A percentile compares a stretch with the other conserved stretches of the same genome.
Conservation (phyloP, 2,888 invertebrate species). For the Spilosoma lubricipeda region DNA sequence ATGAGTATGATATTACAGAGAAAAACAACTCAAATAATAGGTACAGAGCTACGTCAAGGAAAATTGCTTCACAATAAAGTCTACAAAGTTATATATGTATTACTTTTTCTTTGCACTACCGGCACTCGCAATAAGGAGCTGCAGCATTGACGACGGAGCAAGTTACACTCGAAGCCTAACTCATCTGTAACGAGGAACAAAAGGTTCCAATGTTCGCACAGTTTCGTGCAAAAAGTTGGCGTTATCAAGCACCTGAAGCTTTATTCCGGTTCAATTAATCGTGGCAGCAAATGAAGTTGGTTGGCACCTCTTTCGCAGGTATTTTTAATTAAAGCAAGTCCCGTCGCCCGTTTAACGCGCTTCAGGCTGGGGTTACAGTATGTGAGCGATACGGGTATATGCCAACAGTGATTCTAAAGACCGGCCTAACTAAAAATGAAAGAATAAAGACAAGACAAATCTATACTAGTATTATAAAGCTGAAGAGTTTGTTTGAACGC, state of each 20-base stretch:
- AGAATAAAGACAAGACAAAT: neutral
- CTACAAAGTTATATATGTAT: neutral
- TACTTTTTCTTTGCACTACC: neutral
- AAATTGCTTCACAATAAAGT: neutral
- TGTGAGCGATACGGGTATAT: slow-evolving; percentile 24
- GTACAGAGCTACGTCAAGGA: neutral
- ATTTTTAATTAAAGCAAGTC: slow-evolving; percentile 75
- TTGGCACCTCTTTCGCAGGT: slow-evolving; percentile 65
- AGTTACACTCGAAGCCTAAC: slow-evolving; percentile 32
- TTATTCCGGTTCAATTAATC: slow-evolving; percentile 72
- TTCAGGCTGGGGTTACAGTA: slow-evolving; percentile 29
- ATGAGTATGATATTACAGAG: neutral
- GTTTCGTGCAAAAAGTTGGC: slow-evolving; percentile 35
- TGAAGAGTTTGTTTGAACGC: too few species aligned
- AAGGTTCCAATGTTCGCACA: slow-evolving; percentile 29
- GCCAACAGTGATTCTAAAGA: neutral
- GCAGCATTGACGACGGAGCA: neutral
- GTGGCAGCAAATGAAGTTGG: slow-evolving; percentile 67
- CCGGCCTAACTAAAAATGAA: neutral
- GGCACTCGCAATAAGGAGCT: neutral
- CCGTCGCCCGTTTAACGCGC: slow-evolving; percentile 54
- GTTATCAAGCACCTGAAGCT: slow-evolving; percentile 56
- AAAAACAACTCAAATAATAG: neutral
- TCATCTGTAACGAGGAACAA: slow-evolving; percentile 36
- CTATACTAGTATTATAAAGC: too few species aligned